Conservation (phyloP, 2,888 invertebrate genomes). For the Steinernema scapterisci region DNA sequence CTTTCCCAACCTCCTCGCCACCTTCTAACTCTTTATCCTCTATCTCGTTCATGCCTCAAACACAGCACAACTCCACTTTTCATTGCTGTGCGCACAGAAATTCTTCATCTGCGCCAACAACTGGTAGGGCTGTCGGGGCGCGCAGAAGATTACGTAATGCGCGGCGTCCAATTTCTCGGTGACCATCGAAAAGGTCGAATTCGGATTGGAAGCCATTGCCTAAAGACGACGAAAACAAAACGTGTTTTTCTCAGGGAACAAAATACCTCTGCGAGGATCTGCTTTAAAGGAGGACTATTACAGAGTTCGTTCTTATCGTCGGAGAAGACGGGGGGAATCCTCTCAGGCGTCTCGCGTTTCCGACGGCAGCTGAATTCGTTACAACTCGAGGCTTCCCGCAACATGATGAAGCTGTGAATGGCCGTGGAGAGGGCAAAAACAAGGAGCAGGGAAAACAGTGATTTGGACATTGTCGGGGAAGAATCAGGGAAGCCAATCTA, state of each 20-base stretch:
- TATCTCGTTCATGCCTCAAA: background rate
- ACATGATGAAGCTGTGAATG: constrained; percentile 2
- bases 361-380: constrained; percentile 22
- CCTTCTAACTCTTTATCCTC: no score
- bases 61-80: background rate
- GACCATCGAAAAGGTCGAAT: constrained; percentile 11
- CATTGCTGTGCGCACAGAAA: constrained; percentile 13
- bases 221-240: background rate
- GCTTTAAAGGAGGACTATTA: constrained; percentile 12
- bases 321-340: constrained; percentile 13
- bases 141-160: constrained; percentile 13
- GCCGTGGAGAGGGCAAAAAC: background rate
- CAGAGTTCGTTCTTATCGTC: constrained; percentile 5
- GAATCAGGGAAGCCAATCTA: background rate
- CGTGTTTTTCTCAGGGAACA: background rate
- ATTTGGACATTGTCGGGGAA: background rate
- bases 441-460: background rate
- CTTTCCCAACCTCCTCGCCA: no score
- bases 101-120: constrained; percentile 20
- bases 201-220: constrained; percentile 1
- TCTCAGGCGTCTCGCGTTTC: constrained; percentile 28
- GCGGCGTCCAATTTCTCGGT: background rate
- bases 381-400: background rate
- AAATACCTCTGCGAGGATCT: constrained; percentile 13
- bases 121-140: background rate